phyloP scores from a whole-genome alignment of 2,888 invertebrate species.

The Drosophila leonis region DNA sequence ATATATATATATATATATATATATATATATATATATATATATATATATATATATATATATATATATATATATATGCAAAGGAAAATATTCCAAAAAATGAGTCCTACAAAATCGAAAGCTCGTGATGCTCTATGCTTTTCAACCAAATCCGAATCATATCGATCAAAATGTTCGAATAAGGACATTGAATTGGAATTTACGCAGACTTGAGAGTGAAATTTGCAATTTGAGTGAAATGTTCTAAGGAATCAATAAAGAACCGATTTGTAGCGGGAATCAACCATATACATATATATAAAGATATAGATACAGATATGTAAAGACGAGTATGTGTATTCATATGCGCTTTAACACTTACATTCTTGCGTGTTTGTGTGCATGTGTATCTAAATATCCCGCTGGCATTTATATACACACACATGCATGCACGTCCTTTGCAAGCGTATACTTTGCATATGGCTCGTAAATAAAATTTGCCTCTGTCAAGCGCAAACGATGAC shows the following conservation, averaged over 20 bases:
- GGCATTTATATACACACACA: constrained; percentile 30
- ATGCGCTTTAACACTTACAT: not conserved
- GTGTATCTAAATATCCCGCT: constrained; percentile 10
- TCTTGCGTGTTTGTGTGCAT: not conserved
- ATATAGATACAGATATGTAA: not conserved
- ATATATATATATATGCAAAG: too few species aligned
- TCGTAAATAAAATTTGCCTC: constrained; percentile 64
- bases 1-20: too few species aligned
- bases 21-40: too few species aligned
- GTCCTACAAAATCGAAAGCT: too few species aligned
- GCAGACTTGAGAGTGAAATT: not conserved
- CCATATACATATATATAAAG: not conserved
- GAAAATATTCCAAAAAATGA: too few species aligned
- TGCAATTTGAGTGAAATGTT: not conserved
- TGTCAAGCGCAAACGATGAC: constrained; percentile 59
- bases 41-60: too few species aligned
- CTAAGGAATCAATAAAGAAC: not conserved
- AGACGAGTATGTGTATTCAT: not conserved
- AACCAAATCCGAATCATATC: too few species aligned
- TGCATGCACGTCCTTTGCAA: constrained; percentile 21
- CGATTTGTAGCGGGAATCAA: not conserved
- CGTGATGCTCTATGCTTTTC: too few species aligned
- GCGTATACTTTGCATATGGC: constrained; percentile 37
- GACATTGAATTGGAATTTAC: too few species aligned
- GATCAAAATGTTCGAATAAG: too few species aligned